Percentiles rank a stretch among this genome's conserved stretches.
phyloP scores from a whole-genome alignment of 2,888 invertebrate species.

The Drosophila mimetica region DNA sequence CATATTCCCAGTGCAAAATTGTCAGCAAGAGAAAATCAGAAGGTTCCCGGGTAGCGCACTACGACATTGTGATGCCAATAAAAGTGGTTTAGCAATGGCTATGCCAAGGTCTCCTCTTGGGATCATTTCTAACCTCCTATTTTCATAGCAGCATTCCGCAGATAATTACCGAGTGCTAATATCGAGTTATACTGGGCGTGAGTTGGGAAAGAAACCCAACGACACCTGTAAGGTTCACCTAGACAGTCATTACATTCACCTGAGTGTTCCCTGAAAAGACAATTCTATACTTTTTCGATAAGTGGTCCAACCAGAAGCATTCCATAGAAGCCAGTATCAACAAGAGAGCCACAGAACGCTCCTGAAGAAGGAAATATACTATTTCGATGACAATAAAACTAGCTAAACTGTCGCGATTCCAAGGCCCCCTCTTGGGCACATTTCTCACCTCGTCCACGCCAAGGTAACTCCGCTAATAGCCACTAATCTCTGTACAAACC shows the following conservation, averaged over 20 bases:
- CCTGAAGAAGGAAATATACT: neutral
- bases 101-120: neutral
- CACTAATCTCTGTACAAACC: conserved; percentile 68
- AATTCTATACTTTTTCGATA: no score
- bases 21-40: conserved; percentile 1
- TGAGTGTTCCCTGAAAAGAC: no score
- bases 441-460: conserved; percentile 47
- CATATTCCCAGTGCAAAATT: neutral
- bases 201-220: neutral
- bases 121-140: neutral
- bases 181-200: no score
- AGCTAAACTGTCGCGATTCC: conserved; percentile 27
- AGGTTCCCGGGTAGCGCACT: conserved; percentile 1
- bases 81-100: neutral
- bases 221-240: neutral
- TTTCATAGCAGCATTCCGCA: neutral
- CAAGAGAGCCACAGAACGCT: neutral
- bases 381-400: conserved; percentile 36
- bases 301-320: no score
- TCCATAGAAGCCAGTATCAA: no score
- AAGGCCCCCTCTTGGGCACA: conserved; percentile 50
- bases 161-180: neutral
- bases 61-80: neutral
- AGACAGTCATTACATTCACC: no score
- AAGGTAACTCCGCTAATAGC: conserved; percentile 62